These are phyloP conservation scores for Phasia obesa DNA, from an alignment of 2,888 invertebrate species.

Conservation along the genomic window DNA sequence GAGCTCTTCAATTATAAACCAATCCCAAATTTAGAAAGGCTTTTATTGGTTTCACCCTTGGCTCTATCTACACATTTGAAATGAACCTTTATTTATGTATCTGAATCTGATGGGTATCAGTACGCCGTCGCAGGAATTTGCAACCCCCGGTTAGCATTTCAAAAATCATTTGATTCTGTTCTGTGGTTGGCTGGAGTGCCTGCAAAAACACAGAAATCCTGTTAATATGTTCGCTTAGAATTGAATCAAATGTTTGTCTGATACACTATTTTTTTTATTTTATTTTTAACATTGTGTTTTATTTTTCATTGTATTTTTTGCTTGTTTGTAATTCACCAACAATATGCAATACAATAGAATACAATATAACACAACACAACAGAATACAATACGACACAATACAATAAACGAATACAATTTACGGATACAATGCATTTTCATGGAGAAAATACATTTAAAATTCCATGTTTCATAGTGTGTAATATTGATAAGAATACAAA, in stretches of 20 bases:
- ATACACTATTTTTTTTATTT: constrained; percentile 33
- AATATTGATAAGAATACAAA: constrained; percentile 65
- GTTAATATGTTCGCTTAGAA: constrained; percentile 69
- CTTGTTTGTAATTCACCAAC: constrained; percentile 40
- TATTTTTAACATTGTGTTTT: constrained; percentile 5
- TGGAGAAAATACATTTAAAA: constrained; percentile 63
- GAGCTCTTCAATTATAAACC: constrained; percentile 81
- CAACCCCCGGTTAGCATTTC: constrained; percentile 70
- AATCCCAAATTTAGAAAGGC: constrained; percentile 80
- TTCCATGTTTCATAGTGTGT: constrained; percentile 68
- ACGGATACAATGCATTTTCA: constrained; percentile 65
- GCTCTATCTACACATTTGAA: constrained; percentile 69
- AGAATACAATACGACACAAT: constrained; percentile 59
- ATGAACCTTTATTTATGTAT: constrained; percentile 65
- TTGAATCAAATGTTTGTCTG: constrained; percentile 69
- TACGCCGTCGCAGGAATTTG: constrained; percentile 73
- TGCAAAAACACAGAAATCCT: constrained; percentile 76
- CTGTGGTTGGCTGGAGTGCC: constrained; percentile 79
- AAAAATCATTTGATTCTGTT: constrained; percentile 67
- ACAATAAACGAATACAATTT: constrained; percentile 61
- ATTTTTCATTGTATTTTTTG: not conserved
- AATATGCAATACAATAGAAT: constrained; percentile 38
- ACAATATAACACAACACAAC: not conserved
- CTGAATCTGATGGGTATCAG: constrained; percentile 65
- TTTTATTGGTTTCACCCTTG: constrained; percentile 80